A percentile compares a stretch with the other conserved stretches of the same genome.
Conservation (phyloP, 1,140 invertebrate genomes). For the Heliconius nattereri region DNA sequence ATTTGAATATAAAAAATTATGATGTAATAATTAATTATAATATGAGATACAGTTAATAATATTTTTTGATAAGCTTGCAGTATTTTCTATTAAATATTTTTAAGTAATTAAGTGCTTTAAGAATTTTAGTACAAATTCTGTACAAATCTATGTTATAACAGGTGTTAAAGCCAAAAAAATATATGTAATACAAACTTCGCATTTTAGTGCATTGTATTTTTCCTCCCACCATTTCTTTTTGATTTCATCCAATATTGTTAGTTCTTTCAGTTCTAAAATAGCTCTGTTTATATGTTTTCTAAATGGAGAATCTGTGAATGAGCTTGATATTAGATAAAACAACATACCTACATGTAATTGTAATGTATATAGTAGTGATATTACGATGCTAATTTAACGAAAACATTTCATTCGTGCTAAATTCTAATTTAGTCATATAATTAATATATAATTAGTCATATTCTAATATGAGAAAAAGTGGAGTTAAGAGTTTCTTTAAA, state of each 20-base stretch:
- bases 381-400: neutral
- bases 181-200: constrained; percentile 59
- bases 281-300: constrained; percentile 86
- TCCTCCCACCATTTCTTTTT: constrained; percentile 94
- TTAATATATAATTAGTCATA: too few relatives aligned
- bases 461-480: too few relatives aligned
- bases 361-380: neutral
- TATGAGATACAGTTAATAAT: too few relatives aligned
- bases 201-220: constrained; percentile 79
- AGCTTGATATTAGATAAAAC: constrained; percentile 35
- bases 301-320: constrained; percentile 85
- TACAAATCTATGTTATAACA: too few relatives aligned
- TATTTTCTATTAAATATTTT: too few relatives aligned
- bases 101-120: too few relatives aligned
- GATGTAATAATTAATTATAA: neutral
- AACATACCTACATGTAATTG: neutral
- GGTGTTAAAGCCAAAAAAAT: too few relatives aligned
- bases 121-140: too few relatives aligned
- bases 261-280: constrained; percentile 91
- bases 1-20: neutral
- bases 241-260: constrained; percentile 86
- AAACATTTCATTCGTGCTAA: neutral
- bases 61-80: too few relatives aligned
- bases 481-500: too few relatives aligned
- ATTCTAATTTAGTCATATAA: too few relatives aligned